A percentile compares a stretch with the other conserved stretches of the same genome.
These are phyloP conservation scores for Poecilia gillii DNA, from an alignment of 2,797 vertebrate species.

Conservation along the genomic window DNA sequence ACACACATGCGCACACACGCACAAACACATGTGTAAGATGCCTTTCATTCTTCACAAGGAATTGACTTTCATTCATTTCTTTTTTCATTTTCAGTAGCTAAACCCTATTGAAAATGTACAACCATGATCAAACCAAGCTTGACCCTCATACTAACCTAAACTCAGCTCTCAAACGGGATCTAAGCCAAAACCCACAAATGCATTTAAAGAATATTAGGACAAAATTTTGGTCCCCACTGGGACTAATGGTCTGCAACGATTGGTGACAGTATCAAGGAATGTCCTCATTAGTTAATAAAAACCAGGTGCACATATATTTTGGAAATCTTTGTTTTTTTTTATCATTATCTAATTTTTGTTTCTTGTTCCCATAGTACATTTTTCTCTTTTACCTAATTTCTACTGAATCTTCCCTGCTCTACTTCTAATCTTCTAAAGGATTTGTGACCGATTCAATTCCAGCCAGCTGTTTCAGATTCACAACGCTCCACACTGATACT, in stretches of 20 bases:
- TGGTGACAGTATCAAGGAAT: not conserved
- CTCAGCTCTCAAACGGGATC: not conserved
- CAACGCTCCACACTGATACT: slow-evolving; percentile 28
- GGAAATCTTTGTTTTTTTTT: not conserved
- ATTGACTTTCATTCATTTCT: too few relatives aligned
- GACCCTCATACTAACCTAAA: not conserved
- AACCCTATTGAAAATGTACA: not conserved
- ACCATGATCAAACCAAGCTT: not conserved
- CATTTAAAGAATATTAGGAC: not conserved
- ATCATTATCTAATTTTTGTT: slow-evolving; percentile 19
- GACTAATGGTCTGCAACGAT: not conserved
- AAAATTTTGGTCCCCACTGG: not conserved
- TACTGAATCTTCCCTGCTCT: slow-evolving; percentile 8
- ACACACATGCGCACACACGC: too few relatives aligned
- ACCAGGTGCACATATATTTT: not conserved
- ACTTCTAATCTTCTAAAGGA: slow-evolving; percentile 20
- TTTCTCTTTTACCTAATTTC: slow-evolving; percentile 12
- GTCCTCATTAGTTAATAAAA: not conserved
- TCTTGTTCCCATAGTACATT: slow-evolving; percentile 8
- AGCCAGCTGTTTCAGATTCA: slow-evolving; percentile 28
- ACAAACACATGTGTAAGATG: too few relatives aligned
- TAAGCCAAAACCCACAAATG: not conserved
- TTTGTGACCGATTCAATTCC: slow-evolving; percentile 37
- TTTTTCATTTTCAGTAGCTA: too few relatives aligned
- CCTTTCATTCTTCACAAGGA: too few relatives aligned